Percentiles rank a stretch among this genome's conserved stretches.
These are phyloP conservation scores for Tyto alba DNA, from an alignment of 2,113 vertebrate genomes.

Conservation along the genomic window DNA sequence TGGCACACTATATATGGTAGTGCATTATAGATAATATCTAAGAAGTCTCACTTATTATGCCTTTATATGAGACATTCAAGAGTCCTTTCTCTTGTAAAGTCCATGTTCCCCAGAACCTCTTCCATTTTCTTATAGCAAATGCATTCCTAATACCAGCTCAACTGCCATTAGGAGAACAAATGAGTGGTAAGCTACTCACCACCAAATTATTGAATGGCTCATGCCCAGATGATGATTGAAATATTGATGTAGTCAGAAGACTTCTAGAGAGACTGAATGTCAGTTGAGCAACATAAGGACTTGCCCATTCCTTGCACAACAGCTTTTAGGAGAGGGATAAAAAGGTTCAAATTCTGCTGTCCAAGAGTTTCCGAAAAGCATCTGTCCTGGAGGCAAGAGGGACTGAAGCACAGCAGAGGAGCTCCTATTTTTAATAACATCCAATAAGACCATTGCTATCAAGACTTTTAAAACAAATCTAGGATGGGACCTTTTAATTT, in stretches of 20 bases:
- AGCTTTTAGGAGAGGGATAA: neutral
- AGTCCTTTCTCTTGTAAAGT: neutral
- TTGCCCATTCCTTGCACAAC: neutral
- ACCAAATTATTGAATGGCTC: neutral
- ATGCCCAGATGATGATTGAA: neutral
- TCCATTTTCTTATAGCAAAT: slow-evolving; percentile 24
- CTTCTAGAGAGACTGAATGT: neutral
- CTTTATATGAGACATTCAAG: neutral
- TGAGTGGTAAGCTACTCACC: neutral
- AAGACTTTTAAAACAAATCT: neutral
- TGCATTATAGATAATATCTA: neutral
- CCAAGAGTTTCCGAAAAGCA: neutral
- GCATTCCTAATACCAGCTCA: neutral
- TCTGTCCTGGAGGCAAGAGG: neutral
- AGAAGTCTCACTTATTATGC: slow-evolving; percentile 7
- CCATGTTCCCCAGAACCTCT: neutral
- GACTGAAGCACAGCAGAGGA: neutral
- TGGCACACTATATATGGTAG: slow-evolving; percentile 34
- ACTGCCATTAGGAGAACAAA: slow-evolving; percentile 22
- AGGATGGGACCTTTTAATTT: neutral
- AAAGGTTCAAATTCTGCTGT: neutral
- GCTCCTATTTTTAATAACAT: neutral
- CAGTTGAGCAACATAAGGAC: neutral
- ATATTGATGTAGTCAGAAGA: neutral
- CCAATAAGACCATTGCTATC: neutral